phyloP scores from a whole-genome alignment of 2,113 vertebrate species.

The Ciconia boyciana region DNA sequence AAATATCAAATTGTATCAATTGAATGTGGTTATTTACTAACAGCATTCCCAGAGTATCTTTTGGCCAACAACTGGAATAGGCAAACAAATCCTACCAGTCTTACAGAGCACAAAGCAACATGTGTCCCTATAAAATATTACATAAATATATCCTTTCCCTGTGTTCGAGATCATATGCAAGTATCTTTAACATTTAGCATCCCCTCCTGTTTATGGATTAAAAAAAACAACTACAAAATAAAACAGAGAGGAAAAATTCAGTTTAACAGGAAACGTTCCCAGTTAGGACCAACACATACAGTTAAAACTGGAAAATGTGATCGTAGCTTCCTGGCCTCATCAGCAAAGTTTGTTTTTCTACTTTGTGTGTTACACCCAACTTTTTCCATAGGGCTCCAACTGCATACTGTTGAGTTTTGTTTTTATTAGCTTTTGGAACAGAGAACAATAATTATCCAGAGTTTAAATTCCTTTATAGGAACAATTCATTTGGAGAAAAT shows the following conservation, averaged over 20 bases:
- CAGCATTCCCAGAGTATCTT: not conserved
- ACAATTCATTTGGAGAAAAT: slow-evolving; percentile 62
- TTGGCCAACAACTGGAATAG: not conserved
- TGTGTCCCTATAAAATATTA: not conserved
- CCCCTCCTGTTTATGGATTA: not conserved
- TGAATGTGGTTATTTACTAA: not conserved
- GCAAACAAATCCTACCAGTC: not conserved
- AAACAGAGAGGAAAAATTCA: not conserved
- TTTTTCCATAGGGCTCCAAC: slow-evolving; percentile 58
- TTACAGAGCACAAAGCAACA: not conserved
- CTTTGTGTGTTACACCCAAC: slow-evolving; percentile 58
- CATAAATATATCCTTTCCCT: not conserved
- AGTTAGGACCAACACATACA: not conserved
- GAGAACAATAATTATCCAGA: slow-evolving; percentile 39
- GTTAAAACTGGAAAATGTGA: slow-evolving; percentile 71
- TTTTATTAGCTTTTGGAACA: slow-evolving; percentile 65
- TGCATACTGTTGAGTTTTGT: slow-evolving; percentile 44
- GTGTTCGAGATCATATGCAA: not conserved
- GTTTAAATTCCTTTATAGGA: slow-evolving; percentile 63
- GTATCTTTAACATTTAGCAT: not conserved
- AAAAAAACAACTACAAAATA: not conserved
- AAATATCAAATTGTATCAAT: not conserved
- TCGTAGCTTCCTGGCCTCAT: slow-evolving; percentile 22
- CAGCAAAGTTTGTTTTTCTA: slow-evolving; percentile 54
- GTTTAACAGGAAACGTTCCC: slow-evolving; percentile 21